Conservation (phyloP, 2,113 vertebrate genomes). For the Clupea harengus region DNA sequence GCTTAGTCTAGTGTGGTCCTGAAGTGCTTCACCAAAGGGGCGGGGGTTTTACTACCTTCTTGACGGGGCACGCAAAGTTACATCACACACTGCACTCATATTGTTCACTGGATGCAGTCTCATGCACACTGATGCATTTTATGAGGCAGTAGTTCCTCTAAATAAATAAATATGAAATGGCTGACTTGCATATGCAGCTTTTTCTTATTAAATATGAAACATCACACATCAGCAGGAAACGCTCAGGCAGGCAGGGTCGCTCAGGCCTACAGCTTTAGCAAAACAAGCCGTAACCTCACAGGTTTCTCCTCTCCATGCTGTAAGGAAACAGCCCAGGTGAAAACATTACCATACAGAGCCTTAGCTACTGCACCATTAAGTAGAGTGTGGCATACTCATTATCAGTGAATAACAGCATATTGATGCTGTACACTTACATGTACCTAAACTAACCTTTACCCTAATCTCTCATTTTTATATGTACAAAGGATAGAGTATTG, state of each 20-base stretch:
- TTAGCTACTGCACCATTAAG: not conserved
- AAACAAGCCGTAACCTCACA: slow-evolving; percentile 9
- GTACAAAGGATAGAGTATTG: not conserved
- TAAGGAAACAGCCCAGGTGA: not conserved
- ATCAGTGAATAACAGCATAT: not conserved
- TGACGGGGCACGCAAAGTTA: too few species aligned
- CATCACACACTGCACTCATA: not conserved
- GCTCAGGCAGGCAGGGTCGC: not conserved
- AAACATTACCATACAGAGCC: not conserved
- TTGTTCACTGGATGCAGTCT: not conserved
- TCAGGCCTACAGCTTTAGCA: not conserved
- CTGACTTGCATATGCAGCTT: slow-evolving; percentile 9
- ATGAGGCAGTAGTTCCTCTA: not conserved
- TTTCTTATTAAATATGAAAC: slow-evolving; percentile 41
- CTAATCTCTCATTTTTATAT: not conserved
- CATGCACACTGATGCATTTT: slow-evolving; percentile 12
- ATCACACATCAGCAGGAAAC: slow-evolving; percentile 6
- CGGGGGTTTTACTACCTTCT: too few species aligned
- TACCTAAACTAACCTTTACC: not conserved
- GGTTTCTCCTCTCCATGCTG: not conserved
- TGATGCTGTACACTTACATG: not conserved
- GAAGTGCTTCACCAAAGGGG: too few species aligned
- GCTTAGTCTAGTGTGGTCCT: too few species aligned
- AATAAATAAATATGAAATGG: slow-evolving; percentile 14
- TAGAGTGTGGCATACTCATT: not conserved